phyloP scores from a whole-genome alignment of 2,888 invertebrate species.

The Crematogaster levior region DNA sequence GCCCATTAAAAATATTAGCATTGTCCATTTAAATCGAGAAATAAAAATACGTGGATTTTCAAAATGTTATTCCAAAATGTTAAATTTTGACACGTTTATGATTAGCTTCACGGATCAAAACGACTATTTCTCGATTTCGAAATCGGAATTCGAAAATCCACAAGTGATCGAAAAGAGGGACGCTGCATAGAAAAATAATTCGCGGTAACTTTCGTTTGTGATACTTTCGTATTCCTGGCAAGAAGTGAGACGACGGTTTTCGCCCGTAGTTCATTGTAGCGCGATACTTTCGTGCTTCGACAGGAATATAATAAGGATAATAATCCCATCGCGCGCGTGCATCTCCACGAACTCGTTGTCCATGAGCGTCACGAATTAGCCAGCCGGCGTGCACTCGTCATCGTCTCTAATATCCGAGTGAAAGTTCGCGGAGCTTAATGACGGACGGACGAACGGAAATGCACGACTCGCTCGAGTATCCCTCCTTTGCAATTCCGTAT shows the following conservation, averaged over 20 bases:
- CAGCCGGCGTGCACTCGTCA: slow-evolving; percentile 44
- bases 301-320: slow-evolving; percentile 60
- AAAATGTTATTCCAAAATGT: not conserved
- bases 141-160: not conserved
- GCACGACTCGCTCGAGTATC: not conserved
- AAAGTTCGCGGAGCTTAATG: slow-evolving; percentile 57
- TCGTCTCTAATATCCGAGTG: slow-evolving; percentile 57
- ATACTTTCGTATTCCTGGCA: slow-evolving; percentile 12
- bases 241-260: slow-evolving; percentile 11
- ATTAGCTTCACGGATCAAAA: not conserved
- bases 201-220: slow-evolving; percentile 30
- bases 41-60: not conserved
- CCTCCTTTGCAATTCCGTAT: not conserved
- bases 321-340: slow-evolving; percentile 5
- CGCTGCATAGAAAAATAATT: slow-evolving; percentile 35
- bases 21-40: not conserved
- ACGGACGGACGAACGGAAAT: slow-evolving; percentile 49
- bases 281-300: slow-evolving; percentile 50
- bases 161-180: not conserved
- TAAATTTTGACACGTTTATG: not conserved
- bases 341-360: slow-evolving; percentile 29
- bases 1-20: not conserved
- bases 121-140: too few species aligned
- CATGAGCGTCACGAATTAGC: slow-evolving; percentile 33
- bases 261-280: slow-evolving; percentile 25